phyloP scores from a whole-genome alignment of 2,113 vertebrate species.

The Eretmochelys imbricata region DNA sequence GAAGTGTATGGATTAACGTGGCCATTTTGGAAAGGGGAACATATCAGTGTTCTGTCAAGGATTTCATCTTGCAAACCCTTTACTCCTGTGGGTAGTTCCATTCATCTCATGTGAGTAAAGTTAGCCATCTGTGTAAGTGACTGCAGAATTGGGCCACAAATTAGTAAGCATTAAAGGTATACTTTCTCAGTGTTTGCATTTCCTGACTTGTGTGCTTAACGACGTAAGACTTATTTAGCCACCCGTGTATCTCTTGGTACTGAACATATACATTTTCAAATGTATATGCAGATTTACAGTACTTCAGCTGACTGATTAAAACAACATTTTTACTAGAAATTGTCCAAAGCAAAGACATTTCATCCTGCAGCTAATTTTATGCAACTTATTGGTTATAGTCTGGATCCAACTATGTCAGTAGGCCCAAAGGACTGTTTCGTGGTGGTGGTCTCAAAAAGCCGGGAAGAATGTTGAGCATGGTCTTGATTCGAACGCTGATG shows the following conservation, averaged over 20 bases:
- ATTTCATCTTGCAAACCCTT: not conserved
- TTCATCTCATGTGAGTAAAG: not conserved
- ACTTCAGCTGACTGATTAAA: not conserved
- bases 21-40: not conserved
- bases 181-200: constrained; percentile 31
- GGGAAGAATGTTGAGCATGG: constrained; percentile 5
- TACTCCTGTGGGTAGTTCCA: not conserved
- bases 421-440: constrained; percentile 18
- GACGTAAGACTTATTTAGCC: constrained; percentile 21
- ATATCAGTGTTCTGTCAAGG: not conserved
- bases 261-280: constrained; percentile 3
- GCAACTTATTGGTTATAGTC: not conserved
- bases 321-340: not conserved
- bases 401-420: not conserved
- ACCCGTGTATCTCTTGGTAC: not conserved
- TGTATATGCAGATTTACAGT: not conserved
- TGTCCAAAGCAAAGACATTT: constrained; percentile 5
- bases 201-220: constrained; percentile 9
- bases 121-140: not conserved
- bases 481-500: not conserved
- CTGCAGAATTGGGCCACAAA: not conserved
- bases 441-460: constrained; percentile 24
- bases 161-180: not conserved
- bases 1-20: not conserved
- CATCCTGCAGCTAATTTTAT: not conserved